These are phyloP conservation scores for Dolomedes plantarius DNA, from an alignment of 2,888 invertebrate genomes.

Conservation along the genomic window DNA sequence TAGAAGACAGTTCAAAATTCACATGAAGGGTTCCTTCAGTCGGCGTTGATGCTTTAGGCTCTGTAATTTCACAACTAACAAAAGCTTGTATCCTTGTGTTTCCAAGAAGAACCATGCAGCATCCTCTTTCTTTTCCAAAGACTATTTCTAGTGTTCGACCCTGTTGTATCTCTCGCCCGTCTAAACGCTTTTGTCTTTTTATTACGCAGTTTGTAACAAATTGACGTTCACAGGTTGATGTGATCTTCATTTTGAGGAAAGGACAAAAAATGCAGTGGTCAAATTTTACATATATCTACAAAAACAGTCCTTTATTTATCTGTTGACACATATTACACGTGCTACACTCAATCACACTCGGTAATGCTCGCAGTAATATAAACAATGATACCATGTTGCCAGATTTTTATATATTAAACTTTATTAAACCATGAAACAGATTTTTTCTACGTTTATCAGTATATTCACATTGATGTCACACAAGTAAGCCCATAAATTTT, in stretches of 20 bases:
- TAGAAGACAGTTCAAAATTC: conserved; percentile 90
- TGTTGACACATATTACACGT: too few species aligned
- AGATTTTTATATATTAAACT: too few species aligned
- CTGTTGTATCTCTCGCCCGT: conserved; percentile 86
- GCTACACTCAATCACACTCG: too few species aligned
- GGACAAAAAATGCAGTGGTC: too few species aligned
- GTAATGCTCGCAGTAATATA: too few species aligned
- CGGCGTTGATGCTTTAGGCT: conserved; percentile 89
- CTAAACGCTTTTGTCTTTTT: conserved; percentile 80
- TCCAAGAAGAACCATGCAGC: conserved; percentile 86
- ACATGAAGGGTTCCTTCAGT: conserved; percentile 91
- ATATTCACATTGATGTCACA: too few species aligned
- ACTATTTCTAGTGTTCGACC: conserved; percentile 84
- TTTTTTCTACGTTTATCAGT: too few species aligned
- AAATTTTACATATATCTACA: too few species aligned
- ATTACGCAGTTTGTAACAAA: conserved; percentile 48
- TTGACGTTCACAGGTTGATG: conserved; percentile 46
- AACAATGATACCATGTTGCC: too few species aligned
- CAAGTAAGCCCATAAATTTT: too few species aligned
- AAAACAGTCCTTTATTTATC: too few species aligned
- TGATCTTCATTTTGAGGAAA: conserved; percentile 56
- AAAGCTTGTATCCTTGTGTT: conserved; percentile 88
- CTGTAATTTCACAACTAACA: conserved; percentile 90
- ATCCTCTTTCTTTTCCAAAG: conserved; percentile 90
- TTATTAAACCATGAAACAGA: too few species aligned